A percentile compares a stretch with the other conserved stretches of the same genome.
phyloP scores from a whole-genome alignment of 2,797 vertebrate genomes.

The Coreius guichenoti region DNA sequence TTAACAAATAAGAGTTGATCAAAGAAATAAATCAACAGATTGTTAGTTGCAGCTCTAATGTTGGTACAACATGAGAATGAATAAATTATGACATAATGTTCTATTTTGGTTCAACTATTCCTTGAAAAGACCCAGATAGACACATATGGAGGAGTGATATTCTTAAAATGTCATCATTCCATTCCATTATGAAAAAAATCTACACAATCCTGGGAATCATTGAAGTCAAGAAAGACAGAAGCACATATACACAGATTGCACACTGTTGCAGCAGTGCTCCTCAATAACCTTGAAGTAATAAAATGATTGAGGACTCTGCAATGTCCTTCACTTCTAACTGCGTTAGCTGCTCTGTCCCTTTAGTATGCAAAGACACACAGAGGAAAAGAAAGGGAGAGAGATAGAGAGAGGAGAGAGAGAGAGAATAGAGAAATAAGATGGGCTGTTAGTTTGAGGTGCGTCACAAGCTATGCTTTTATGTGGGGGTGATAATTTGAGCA shows the following conservation, averaged over 20 bases:
- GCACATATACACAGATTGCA: slow-evolving; percentile 34
- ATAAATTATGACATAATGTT: slow-evolving; percentile 10
- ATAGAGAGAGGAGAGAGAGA: not conserved
- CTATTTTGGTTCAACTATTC: not conserved
- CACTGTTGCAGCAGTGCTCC: slow-evolving; percentile 39
- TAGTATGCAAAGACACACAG: slow-evolving; percentile 12
- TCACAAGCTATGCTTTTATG: slow-evolving; percentile 56
- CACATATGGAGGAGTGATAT: not conserved
- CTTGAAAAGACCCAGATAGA: not conserved
- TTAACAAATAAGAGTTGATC: not conserved
- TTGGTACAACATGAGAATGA: not conserved
- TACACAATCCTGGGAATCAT: not conserved
- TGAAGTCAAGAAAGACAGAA: not conserved
- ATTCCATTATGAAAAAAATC: not conserved
- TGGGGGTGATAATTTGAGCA: slow-evolving; percentile 56
- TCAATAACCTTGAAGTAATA: slow-evolving; percentile 59
- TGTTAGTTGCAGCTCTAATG: not conserved
- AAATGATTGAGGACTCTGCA: slow-evolving; percentile 55
- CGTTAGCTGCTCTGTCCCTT: slow-evolving; percentile 46
- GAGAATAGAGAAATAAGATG: slow-evolving; percentile 20
- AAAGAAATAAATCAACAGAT: slow-evolving; percentile 2
- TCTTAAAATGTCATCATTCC: slow-evolving; percentile 3
- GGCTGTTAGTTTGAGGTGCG: slow-evolving; percentile 50
- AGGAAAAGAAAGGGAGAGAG: slow-evolving; percentile 1
- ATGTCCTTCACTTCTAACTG: slow-evolving; percentile 54